A percentile compares a stretch with the other conserved stretches of the same genome.
Evolutionary conservation across 2,113 vertebrate species (phyloP).

Genomic region (Colaptes auratus): DNA sequence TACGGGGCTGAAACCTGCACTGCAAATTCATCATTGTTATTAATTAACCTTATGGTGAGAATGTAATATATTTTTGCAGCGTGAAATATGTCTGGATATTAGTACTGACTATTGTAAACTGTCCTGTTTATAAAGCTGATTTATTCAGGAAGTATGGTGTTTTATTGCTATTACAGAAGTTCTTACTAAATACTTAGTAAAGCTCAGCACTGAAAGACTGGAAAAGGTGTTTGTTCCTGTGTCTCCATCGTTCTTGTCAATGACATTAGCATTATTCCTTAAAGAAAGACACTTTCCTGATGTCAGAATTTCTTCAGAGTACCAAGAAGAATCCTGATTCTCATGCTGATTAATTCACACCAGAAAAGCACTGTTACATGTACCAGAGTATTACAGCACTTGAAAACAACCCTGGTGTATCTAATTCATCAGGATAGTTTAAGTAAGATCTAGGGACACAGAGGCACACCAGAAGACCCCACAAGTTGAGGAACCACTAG

Average conservation of each 20-base stretch:
- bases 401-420: not conserved
- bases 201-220: not conserved
- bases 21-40: not conserved
- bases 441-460: conserved; percentile 53
- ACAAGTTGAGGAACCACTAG: not conserved
- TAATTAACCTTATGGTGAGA: not conserved
- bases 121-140: not conserved
- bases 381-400: not conserved
- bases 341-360: not conserved
- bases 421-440: conserved; percentile 5
- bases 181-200: not conserved
- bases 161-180: not conserved
- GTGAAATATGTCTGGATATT: not conserved
- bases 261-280: not conserved
- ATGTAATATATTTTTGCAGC: not conserved
- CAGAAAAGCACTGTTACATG: not conserved
- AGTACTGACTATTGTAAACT: not conserved
- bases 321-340: not conserved
- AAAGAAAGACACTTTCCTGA: not conserved
- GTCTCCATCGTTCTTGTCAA: not conserved
- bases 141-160: not conserved
- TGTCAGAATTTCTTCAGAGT: not conserved
- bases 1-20: not conserved
- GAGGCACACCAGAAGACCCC: not conserved
- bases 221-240: not conserved